These are phyloP conservation scores for Rhogogaster chlorosoma DNA, from an alignment of 2,888 invertebrate genomes.

Conservation along the genomic window DNA sequence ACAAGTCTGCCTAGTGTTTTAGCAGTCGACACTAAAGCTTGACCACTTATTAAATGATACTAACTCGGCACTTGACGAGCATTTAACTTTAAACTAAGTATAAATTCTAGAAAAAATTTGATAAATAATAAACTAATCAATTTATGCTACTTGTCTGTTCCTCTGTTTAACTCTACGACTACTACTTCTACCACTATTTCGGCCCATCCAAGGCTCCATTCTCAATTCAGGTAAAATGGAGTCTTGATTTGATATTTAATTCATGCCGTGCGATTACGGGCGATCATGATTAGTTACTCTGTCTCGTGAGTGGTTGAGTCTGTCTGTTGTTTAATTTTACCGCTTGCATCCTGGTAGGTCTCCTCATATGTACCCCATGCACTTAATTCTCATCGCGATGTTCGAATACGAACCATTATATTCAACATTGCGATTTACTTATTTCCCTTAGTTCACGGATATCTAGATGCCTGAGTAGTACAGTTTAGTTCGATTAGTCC, in stretches of 20 bases:
- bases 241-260: slow-evolving; percentile 79
- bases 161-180: slow-evolving; percentile 75
- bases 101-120: slow-evolving; percentile 52
- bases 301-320: slow-evolving; percentile 75
- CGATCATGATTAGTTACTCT: slow-evolving; percentile 70
- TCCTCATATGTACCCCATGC: not conserved
- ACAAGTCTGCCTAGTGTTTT: slow-evolving; percentile 68
- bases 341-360: slow-evolving; percentile 17
- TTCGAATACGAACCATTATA: not conserved
- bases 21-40: slow-evolving; percentile 69
- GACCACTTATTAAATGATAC: slow-evolving; percentile 66
- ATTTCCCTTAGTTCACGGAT: not conserved
- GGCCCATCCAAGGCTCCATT: slow-evolving; percentile 90
- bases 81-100: slow-evolving; percentile 52
- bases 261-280: slow-evolving; percentile 64
- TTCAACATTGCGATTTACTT: not conserved
- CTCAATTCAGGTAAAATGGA: slow-evolving; percentile 89
- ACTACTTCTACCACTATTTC: slow-evolving; percentile 79
- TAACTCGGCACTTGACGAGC: slow-evolving; percentile 48
- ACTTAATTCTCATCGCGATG: slow-evolving; percentile 3
- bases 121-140: slow-evolving; percentile 58
- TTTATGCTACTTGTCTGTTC: slow-evolving; percentile 68
- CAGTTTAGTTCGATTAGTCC: not conserved
- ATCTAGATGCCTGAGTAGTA: not conserved
- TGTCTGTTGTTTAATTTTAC: slow-evolving; percentile 67